Evolutionary conservation across 2,888 invertebrate species (phyloP).

Genomic region (Euplexia lucipara): DNA sequence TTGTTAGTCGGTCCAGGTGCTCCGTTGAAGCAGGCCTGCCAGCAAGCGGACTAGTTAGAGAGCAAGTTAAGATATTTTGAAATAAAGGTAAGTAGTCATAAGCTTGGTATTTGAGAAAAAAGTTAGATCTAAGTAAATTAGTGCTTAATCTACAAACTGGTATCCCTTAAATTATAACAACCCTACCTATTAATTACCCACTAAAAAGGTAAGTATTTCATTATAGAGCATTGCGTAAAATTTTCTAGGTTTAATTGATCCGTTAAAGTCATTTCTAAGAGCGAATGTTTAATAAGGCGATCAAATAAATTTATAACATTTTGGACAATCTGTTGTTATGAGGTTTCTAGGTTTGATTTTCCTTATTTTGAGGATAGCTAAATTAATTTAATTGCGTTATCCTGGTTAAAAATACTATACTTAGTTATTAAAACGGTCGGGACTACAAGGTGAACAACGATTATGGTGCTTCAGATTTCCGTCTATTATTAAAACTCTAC

Average conservation of each 20-base stretch:
- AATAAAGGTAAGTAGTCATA: neutral
- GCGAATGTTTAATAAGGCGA: too few relatives aligned
- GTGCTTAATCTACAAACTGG: neutral
- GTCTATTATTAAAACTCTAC: neutral
- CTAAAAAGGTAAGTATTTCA: too few relatives aligned
- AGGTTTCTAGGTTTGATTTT: neutral
- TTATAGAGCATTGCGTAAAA: too few relatives aligned
- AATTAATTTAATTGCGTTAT: neutral
- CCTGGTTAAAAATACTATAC: neutral
- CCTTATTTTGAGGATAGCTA: slow-evolving; percentile 15
- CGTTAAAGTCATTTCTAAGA: too few relatives aligned
- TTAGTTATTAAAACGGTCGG: neutral
- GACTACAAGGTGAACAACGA: neutral
- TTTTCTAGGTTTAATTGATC: too few relatives aligned
- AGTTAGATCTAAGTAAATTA: slow-evolving; percentile 6
- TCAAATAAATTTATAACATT: too few relatives aligned
- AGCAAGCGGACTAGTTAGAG: slow-evolving; percentile 65
- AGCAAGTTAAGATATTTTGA: slow-evolving; percentile 17
- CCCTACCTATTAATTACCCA: too few relatives aligned
- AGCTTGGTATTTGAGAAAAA: neutral
- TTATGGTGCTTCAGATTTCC: slow-evolving; percentile 6
- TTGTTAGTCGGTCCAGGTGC: slow-evolving; percentile 94
- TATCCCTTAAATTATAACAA: too few relatives aligned
- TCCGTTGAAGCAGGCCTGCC: slow-evolving; percentile 95
- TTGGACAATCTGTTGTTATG: neutral